Evolutionary conservation across 2,113 vertebrate species (phyloP), one percentile per base, ranked within the genome.

Genomic region (Prionailurus bengalensis): DNA sequence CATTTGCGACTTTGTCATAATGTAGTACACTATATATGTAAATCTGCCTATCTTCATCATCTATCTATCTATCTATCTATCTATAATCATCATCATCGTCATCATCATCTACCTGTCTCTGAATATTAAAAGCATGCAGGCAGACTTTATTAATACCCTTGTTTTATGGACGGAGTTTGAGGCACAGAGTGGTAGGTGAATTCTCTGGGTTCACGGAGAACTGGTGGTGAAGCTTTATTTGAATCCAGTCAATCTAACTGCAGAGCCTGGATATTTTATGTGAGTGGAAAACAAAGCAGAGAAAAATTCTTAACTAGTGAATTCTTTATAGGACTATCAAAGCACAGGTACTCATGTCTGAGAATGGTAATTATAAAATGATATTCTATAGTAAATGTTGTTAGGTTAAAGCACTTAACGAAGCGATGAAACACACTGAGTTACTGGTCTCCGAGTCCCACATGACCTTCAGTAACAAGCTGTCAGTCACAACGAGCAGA

Each of bases 261-360:
- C 16, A 39, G 10, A 79, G 19, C 21, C 33, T 53, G 36, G 36
- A 48, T 74, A 48, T 95, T 51, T 66, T 61, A 61, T 53, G 25
- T 92, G 45, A 91, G 58, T 78, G 39, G 33, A 76, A 96, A 84
- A 71, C 17, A 89, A 70, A 82, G 61, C n/a, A 71, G 53, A 94
- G 8, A 23, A 88, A 45, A 87, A 42, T 70, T 85, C 14, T 45
- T 36, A 82, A 76, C 16, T 71, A 73, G 36, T 36, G 29, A 68
- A 29, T 53, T 66, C 11, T 82, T 89, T 63, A 5, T 39, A 12
- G 21, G 27, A n/a, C 45, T 68, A 66, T 42, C 39, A 55, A 83
- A 74, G 16, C 27, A 29, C 7, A 0, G 11, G 10, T 21, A 31
- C 2, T 27, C 12, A n/a, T 7, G 76, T 53, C 66, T 1, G 29